Evolutionary conservation across 2,888 invertebrate species (phyloP), one percentile per base, ranked within the genome.

Genomic region (Xylota segnis): DNA sequence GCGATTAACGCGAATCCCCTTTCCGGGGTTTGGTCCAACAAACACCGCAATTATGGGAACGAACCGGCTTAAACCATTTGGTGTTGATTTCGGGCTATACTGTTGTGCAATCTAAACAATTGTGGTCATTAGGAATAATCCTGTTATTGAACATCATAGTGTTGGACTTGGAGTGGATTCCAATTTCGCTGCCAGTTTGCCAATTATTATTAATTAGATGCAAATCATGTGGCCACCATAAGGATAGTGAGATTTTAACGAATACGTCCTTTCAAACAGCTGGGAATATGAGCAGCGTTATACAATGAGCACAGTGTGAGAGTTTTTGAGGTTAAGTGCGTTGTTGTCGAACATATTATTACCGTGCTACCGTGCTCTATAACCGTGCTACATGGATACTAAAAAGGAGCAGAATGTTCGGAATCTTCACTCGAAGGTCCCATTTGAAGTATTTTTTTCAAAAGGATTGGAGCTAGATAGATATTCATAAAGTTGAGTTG

Each of bases 101-200:
- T 27, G 32, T 27, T 76, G 37, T 50, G 58, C 40, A 76, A 66
- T 76, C 50, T 59, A 32, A 68, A 76, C 76, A 76, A 76, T 76
- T 66, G 66, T n/a, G 76, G 75, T 59, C 50, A 37, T 40, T 76
- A 50, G 58, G 50, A 27, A 23, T 58, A 66, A 66, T 58, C 56
- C 54, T 34, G 9, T 65, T 66, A 65, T 27, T 45, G 4, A 40
- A 52, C 14, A 37, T 12, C 12, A 16, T 18, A 50, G 40, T 32
- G 12, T 16, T 14, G 16, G 10, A 37, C 5, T 29, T 6, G 9
- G 10, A 32, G 7, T 54, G 27, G 40, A 29, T 1, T 43, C 10
- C 6, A 56, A 45, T 54, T 66, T 37, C n/a, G 4, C 14, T 14
- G 37, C 37, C 10, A 47, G 65, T 54, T n/a, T 40, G 45, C 54